Evolutionary conservation across 2,797 vertebrate species (phyloP).

Genomic region (Streptopelia turtur): DNA sequence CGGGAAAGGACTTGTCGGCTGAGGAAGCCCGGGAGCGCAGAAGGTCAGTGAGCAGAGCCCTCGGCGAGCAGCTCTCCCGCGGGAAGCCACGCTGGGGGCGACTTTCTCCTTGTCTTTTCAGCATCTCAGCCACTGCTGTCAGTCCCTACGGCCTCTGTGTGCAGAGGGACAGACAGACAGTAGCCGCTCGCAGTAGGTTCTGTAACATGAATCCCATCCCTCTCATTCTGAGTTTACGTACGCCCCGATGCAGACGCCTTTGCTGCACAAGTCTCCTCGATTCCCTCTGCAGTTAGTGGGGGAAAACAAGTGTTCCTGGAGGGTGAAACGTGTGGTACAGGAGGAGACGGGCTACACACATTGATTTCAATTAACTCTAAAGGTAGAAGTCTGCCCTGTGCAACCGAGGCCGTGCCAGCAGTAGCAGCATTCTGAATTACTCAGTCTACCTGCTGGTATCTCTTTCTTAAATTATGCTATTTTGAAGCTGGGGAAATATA

Average conservation of each 20-base stretch:
- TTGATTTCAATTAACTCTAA: not conserved
- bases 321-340: fast-evolving
- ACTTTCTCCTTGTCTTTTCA: not conserved
- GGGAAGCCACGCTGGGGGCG: not conserved
- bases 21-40: conserved; percentile 77
- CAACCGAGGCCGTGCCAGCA: not conserved
- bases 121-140: not conserved
- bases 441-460: not conserved
- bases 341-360: not conserved
- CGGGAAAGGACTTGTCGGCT: conserved; percentile 72
- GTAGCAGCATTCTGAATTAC: not conserved
- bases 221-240: not conserved
- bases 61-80: not conserved
- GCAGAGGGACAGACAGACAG: not conserved
- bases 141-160: not conserved
- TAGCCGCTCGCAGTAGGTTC: fast-evolving
- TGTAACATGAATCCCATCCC: not conserved
- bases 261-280: not conserved
- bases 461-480: not conserved
- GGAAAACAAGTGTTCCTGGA: not conserved
- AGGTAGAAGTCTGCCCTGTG: not conserved
- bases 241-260: not conserved
- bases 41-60: conserved; percentile 71
- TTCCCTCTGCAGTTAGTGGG: not conserved
- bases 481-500: not conserved